Evolutionary conservation across 2,113 vertebrate genomes (phyloP), one percentile per base, ranked within the genome.

Genomic region (Prunella fulvescens): DNA sequence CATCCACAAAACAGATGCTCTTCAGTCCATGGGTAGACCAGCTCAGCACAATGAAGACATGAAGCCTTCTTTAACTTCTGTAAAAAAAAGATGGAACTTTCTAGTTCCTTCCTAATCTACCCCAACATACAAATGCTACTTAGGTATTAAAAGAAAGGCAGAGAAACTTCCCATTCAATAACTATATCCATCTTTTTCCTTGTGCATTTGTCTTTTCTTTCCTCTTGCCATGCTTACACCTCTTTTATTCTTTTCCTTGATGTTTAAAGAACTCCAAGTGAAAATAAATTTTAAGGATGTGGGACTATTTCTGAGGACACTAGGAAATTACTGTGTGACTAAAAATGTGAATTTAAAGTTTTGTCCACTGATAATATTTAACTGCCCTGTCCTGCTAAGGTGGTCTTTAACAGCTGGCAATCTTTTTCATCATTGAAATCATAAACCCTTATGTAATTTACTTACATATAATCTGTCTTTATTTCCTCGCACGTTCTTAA

Each of bases 391-490:
- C 65, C 83, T 92, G 56, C 67, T 90, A 90, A 80, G 18, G 76
- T n/a, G n/a, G n/a, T n/a, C n/a, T n/a, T n/a, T 92, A 95, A 92
- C 93, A 95, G 84, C 88, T 92, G 85, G 86, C 66, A 51, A 50
- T 26, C 13, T 85, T 88, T 96, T 94, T 94, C 88, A 71, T 93
- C 78, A 93, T 76, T 5, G 13, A 90, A 92, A 73, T 69, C 7
- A 16, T 95, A 95, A 96, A 82, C 69, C 42, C 81, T 92, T 90
- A 60, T 80, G 65, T 91, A 90, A 94, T 95, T 93, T 91, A 77
- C 90, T 94, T 93, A 82, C 33, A 44, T 78, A 51, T 79, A 84
- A 95, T 95, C 96, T 79, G 77, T 85, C 81, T 95, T 96, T 94
- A 88, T 93, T 91, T 97, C 81, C 83, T 96, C n/a, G 1, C 53